phyloP scores from a whole-genome alignment of 2,797 vertebrate genomes.

The Sciurus carolinensis region DNA sequence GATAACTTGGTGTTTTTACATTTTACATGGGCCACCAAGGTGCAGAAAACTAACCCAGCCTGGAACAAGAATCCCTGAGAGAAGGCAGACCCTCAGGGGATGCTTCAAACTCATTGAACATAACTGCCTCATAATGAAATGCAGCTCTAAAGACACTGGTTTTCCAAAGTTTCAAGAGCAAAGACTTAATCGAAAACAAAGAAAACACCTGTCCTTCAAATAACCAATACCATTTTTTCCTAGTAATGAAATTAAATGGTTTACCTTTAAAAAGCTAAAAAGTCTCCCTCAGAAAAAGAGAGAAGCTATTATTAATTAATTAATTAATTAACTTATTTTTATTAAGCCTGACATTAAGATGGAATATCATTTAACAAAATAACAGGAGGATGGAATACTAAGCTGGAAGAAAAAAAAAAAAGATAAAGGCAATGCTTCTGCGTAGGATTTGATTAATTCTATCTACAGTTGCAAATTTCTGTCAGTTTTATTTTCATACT shows the following conservation, averaged over 20 bases:
- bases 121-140: neutral
- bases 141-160: neutral
- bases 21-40: neutral
- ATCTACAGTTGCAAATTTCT: neutral
- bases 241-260: neutral
- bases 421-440: neutral
- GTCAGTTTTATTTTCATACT: neutral
- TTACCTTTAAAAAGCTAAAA: slow-evolving; percentile 52
- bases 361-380: neutral
- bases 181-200: slow-evolving; percentile 8
- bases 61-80: neutral
- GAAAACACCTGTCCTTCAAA: neutral
- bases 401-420: neutral
- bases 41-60: neutral
- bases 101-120: neutral
- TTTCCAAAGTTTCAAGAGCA: slow-evolving; percentile 42
- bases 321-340: neutral
- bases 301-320: neutral
- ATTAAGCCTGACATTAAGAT: neutral
- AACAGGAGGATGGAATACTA: neutral
- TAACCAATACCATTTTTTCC: slow-evolving; percentile 20
- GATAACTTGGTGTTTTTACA: neutral
- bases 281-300: neutral
- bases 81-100: neutral
- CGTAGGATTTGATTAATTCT: neutral